Evolutionary conservation across 2,113 vertebrate species (phyloP).

Genomic region (Hiodon tergisus): DNA sequence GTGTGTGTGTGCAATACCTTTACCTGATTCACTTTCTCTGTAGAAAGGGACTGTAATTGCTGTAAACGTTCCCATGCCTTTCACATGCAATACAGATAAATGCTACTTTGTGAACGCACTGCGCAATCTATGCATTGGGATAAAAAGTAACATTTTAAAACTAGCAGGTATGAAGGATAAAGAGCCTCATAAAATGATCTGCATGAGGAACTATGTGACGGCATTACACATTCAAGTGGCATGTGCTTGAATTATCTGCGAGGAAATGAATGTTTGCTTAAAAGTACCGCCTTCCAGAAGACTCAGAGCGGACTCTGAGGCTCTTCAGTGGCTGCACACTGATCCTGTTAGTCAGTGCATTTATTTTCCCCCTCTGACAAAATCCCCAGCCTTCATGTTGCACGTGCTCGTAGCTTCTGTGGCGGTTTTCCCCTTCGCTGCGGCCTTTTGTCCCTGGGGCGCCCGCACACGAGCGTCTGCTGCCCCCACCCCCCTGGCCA

Average conservation of each 20-base stretch:
- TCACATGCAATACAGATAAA: conserved; percentile 33
- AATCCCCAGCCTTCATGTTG: background rate
- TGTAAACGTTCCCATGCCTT: conserved; percentile 34
- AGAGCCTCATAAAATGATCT: conserved; percentile 14
- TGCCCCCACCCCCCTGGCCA: background rate
- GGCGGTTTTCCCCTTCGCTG: background rate
- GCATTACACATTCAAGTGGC: background rate
- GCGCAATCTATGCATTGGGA: conserved; percentile 26
- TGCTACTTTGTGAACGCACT: conserved; percentile 34
- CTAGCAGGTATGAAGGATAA: conserved; percentile 29
- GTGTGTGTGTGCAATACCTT: background rate
- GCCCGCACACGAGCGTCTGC: background rate
- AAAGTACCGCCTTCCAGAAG: background rate
- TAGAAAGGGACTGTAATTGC: background rate
- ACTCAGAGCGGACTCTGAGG: background rate
- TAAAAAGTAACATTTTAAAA: conserved; percentile 14
- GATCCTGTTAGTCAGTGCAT: background rate
- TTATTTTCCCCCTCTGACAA: background rate
- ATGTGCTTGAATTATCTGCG: background rate
- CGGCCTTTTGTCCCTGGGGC: background rate
- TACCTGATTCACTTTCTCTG: too few relatives aligned
- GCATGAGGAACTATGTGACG: conserved; percentile 11
- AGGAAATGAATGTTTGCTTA: conserved; percentile 12
- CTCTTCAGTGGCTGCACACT: background rate
- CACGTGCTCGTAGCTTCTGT: background rate